phyloP scores from a whole-genome alignment of 1,140 invertebrate genomes.

The Penaeus indicus region DNA sequence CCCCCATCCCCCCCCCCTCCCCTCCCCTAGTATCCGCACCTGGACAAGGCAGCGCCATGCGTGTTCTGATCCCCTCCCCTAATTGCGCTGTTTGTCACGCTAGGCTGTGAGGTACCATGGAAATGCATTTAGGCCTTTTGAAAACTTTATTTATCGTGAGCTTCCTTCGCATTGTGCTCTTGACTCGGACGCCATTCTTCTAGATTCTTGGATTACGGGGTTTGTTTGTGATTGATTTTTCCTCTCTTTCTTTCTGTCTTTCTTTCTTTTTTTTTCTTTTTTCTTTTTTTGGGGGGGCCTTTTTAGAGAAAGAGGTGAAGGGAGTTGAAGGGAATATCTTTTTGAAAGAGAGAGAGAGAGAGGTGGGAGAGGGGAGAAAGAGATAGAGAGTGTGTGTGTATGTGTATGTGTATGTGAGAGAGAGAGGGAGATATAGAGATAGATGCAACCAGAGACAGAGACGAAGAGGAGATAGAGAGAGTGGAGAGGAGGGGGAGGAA shows the following conservation, averaged over 20 bases:
- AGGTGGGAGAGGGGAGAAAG: too few relatives aligned
- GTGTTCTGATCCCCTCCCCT: neutral
- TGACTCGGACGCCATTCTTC: too few relatives aligned
- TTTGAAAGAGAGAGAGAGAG: too few relatives aligned
- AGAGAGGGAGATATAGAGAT: too few relatives aligned
- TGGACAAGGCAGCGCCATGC: neutral
- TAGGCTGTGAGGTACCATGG: neutral
- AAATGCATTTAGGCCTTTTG: conserved; percentile 7
- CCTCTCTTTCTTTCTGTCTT: neutral
- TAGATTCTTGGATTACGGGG: neutral
- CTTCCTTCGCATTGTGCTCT: neutral
- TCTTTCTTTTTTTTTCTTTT: neutral
- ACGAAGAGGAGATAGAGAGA: too few relatives aligned
- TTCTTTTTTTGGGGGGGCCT: neutral
- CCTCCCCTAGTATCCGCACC: neutral
- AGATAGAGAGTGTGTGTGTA: too few relatives aligned
- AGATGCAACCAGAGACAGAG: too few relatives aligned
- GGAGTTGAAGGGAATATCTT: neutral
- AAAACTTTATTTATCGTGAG: neutral
- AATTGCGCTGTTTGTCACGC: conserved; percentile 20
- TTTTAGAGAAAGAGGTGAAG: neutral
- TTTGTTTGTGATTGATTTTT: neutral
- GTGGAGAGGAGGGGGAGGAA: too few relatives aligned
- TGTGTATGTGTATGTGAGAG: too few relatives aligned
- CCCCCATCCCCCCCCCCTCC: neutral